A percentile compares a stretch with the other conserved stretches of the same genome.
Evolutionary conservation across 1,140 invertebrate species (phyloP).

Genomic region (Penaeus indicus): DNA sequence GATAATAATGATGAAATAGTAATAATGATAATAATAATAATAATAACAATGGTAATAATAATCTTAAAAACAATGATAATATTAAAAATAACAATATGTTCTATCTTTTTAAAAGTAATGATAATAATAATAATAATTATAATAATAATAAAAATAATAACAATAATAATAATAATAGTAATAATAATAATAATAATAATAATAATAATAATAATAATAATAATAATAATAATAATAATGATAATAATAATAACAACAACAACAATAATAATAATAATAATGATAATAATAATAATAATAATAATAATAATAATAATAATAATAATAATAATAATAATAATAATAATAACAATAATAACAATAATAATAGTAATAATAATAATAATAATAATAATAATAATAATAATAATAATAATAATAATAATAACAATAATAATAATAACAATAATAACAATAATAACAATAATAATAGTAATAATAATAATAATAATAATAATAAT

Average conservation of each 20-base stretch:
- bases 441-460: too few relatives aligned
- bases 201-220: constrained; percentile 18
- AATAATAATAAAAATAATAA: constrained; percentile 32
- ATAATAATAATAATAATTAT: constrained; percentile 36
- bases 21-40: too few relatives aligned
- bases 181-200: constrained; percentile 31
- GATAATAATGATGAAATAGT: too few relatives aligned
- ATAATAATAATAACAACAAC: constrained; percentile 23
- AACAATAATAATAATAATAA: constrained; percentile 35
- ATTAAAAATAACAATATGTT: too few relatives aligned
- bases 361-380: too few relatives aligned
- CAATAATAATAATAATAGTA: constrained; percentile 33
- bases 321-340: constrained; percentile 26
- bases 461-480: too few relatives aligned
- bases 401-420: too few relatives aligned
- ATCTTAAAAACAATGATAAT: too few relatives aligned
- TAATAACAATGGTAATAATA: too few relatives aligned
- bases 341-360: constrained; percentile 1
- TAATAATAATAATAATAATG: constrained; percentile 10
- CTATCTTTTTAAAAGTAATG: constrained; percentile 17
- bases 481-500: too few relatives aligned
- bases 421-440: too few relatives aligned
- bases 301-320: constrained; percentile 37
- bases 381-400: too few relatives aligned
- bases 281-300: constrained; percentile 35